Conservation (phyloP, 2,888 invertebrate genomes). For the Yponomeuta plumbellus region DNA sequence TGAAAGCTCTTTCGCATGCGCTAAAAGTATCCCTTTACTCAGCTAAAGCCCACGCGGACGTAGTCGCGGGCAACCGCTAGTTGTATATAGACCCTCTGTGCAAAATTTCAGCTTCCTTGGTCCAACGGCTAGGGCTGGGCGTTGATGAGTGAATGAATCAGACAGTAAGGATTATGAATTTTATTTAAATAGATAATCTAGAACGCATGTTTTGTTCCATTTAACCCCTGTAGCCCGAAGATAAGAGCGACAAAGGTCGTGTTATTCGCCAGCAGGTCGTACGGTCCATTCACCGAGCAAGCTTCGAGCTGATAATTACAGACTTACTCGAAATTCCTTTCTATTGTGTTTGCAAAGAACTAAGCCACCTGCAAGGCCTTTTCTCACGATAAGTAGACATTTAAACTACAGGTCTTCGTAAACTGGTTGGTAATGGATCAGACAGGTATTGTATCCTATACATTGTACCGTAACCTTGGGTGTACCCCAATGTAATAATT, state of each 20-base stretch:
- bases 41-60: too few relatives aligned
- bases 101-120: too few relatives aligned
- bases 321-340: conserved; percentile 19
- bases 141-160: too few relatives aligned
- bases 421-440: neutral
- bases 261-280: neutral
- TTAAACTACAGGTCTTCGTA: neutral
- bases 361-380: conserved; percentile 20
- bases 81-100: too few relatives aligned
- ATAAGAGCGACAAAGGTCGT: neutral
- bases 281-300: neutral
- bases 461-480: neutral
- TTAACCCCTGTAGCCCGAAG: neutral
- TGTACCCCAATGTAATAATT: neutral
- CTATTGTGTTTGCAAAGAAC: conserved; percentile 16
- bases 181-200: too few relatives aligned
- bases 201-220: neutral
- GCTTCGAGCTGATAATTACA: conserved; percentile 10
- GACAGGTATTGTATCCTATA: neutral
- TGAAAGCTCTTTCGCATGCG: too few relatives aligned
- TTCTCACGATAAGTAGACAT: conserved; percentile 19
- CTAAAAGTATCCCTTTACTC: too few relatives aligned
- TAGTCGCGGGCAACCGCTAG: too few relatives aligned
- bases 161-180: too few relatives aligned
- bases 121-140: too few relatives aligned